Conservation (phyloP, 2,113 vertebrate genomes). For the Vicugna pacos region DNA sequence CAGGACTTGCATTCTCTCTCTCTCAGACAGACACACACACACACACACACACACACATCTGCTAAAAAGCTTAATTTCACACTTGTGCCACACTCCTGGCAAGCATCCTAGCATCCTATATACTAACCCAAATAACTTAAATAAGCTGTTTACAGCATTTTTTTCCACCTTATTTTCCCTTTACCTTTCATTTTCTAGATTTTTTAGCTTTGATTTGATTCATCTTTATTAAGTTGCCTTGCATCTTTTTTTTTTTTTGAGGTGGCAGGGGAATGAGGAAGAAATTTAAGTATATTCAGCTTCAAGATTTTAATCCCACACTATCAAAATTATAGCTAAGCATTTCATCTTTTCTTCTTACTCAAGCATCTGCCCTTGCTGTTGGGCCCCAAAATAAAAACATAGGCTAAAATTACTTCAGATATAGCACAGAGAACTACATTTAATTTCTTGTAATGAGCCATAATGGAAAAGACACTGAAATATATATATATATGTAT, state of each 20-base stretch:
- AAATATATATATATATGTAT: no score
- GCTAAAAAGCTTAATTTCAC: not conserved
- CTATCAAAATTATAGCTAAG: not conserved
- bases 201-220: not conserved
- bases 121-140: not conserved
- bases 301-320: not conserved
- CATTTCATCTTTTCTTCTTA: not conserved
- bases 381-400: not conserved
- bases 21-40: no score
- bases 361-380: not conserved
- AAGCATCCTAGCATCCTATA: not conserved
- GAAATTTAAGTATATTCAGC: not conserved
- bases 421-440: not conserved
- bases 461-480: no score
- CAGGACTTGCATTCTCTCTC: not conserved
- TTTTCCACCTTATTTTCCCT: not conserved
- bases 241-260: not conserved
- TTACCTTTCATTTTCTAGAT: not conserved
- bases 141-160: not conserved
- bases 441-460: no score
- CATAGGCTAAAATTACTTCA: not conserved
- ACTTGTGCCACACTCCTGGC: not conserved
- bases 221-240: not conserved
- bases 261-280: not conserved
- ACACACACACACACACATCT: not conserved